Base-by-base conservation (phyloP, 2,113 vertebrate genomes). In the Cottus gobio region DNA sequence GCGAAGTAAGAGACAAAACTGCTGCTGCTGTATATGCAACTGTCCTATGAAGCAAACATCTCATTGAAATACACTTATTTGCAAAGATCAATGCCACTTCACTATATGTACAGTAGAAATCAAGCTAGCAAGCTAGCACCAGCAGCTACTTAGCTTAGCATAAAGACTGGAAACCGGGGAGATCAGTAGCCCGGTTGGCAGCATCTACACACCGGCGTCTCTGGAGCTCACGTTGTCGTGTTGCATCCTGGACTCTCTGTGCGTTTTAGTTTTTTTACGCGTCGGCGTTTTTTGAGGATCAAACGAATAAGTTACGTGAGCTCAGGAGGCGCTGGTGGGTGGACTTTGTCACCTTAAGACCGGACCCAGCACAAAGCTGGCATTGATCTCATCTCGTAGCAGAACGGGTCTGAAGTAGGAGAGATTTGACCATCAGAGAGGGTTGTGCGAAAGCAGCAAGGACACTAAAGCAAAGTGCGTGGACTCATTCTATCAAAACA, bases 401-500 rank as follows among this genome's bases (percentile, higher is more conserved):
- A 0, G n/a, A 66, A 15, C 5, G 37, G 26, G 39, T 63, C 24
- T 0, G 1, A 48, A 57, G 46, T 28, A 3, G 52, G 18, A 56
- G 28, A 30, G 4, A 44, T 30, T 52, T 44, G 39, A 75, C 12
- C 1, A 52, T 61, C n/a, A 58, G 48, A 62, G 26, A 34, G 0
- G 12, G 30, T 63, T 9, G 39, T 57, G 83, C 76, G n/a, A 77
- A 58, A 50, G 64, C 79, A 84, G 83, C 79, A 77, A 58, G 44
- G 68, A 87, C 75, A 72, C 67, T 75, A 71, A 68, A 72, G 64
- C 71, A 24, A 79, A 66, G 72, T 61, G 44, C 24, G 48, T 20
- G 13, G 75, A 46, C 61, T 76, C 26, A 67, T 20, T 37, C 28
- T 22, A 28, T 15, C 28, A 30, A 56, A 8, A 34, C 39, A 75